Evolutionary conservation across 2,888 invertebrate species (phyloP).

Genomic region (Piscicola geometra): DNA sequence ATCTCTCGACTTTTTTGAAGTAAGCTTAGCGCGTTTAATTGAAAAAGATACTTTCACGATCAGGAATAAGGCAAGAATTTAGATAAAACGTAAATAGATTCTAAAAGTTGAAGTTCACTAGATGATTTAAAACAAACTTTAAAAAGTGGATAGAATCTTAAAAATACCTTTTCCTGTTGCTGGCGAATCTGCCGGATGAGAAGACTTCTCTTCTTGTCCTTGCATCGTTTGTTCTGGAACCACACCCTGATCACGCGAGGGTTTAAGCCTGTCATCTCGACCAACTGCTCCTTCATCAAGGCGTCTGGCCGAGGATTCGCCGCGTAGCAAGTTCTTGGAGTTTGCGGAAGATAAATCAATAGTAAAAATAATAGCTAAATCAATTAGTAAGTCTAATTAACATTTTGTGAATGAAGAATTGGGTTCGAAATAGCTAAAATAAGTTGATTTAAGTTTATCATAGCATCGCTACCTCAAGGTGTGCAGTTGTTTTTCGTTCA

Average conservation of each 20-base stretch:
- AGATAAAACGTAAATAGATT: background rate
- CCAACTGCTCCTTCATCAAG: constrained; percentile 96
- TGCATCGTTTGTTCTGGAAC: constrained; percentile 71
- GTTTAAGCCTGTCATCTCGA: constrained; percentile 95
- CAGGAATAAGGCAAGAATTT: too few relatives aligned
- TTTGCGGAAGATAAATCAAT: too few relatives aligned
- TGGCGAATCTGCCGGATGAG: constrained; percentile 96
- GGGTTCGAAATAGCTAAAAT: too few relatives aligned
- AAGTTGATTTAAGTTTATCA: background rate
- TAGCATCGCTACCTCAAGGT: constrained; percentile 68
- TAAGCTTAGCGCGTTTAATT: too few relatives aligned
- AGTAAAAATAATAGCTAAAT: too few relatives aligned
- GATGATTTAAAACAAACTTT: background rate
- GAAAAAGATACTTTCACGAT: too few relatives aligned
- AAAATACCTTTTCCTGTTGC: constrained; percentile 65
- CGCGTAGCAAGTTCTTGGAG: constrained; percentile 88
- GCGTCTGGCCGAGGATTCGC: constrained; percentile 98
- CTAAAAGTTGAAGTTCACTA: background rate
- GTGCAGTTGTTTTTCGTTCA: constrained; percentile 96
- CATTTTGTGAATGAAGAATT: too few relatives aligned
- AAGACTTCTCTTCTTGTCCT: constrained; percentile 69
- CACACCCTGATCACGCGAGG: constrained; percentile 97
- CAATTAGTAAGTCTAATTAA: too few relatives aligned
- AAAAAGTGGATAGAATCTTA: background rate
- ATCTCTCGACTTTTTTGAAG: too few relatives aligned